A percentile compares a stretch with the other conserved stretches of the same genome.
Evolutionary conservation across 2,888 invertebrate species (phyloP).

Genomic region (Parnassius orleans): DNA sequence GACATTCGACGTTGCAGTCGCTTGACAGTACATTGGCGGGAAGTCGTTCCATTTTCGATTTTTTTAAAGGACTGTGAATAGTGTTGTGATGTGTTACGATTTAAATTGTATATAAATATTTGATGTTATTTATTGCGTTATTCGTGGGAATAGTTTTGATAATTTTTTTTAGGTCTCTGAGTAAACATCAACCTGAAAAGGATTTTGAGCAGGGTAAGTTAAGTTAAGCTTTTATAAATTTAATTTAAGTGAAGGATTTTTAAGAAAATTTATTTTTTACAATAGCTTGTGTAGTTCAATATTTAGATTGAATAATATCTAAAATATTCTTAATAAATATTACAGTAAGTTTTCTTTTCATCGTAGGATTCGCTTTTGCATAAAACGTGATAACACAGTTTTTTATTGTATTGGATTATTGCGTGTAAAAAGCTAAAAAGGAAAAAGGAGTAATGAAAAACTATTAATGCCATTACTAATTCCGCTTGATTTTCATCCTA

Average conservation of each 20-base stretch:
- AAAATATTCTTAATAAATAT: no score
- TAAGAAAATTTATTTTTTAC: no score
- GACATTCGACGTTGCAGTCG: conserved; percentile 31
- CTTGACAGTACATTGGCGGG: conserved; percentile 51
- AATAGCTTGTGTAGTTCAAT: no score
- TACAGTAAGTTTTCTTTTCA: no score
- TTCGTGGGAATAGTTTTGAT: conserved; percentile 49
- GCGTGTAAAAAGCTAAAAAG: background rate
- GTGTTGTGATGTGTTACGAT: conserved; percentile 64
- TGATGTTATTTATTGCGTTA: conserved; percentile 62
- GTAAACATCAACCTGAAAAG: conserved; percentile 22
- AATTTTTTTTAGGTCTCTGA: conserved; percentile 48
- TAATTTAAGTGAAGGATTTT: background rate
- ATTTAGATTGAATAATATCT: no score
- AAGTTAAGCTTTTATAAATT: background rate
- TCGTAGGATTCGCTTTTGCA: no score
- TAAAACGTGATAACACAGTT: no score
- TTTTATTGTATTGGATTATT: background rate
- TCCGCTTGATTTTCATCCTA: no score
- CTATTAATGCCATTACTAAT: no score
- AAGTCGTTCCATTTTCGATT: conserved; percentile 44
- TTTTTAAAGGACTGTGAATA: conserved; percentile 47
- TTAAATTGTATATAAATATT: conserved; percentile 36
- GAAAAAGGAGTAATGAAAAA: background rate
- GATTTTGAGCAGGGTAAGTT: conserved; percentile 18